Evolutionary conservation across 2,797 vertebrate species (phyloP), one percentile per base, ranked within the genome.

Genomic region (Poeciliopsis presidionis): DNA sequence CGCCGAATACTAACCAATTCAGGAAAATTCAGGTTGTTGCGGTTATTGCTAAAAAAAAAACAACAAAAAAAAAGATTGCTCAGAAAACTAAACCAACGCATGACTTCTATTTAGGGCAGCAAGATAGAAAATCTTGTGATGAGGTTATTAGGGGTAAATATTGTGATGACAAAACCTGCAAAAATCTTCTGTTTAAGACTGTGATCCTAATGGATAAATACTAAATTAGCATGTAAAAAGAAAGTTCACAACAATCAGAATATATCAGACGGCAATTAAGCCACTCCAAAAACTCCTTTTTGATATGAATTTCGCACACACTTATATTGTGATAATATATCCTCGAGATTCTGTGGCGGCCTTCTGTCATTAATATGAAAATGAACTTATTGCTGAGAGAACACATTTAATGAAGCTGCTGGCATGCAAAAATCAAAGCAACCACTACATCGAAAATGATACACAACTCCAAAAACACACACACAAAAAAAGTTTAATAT

Each of bases 11-110:
- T 41, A 30, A 36, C 28, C 1, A 14, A 78, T 70, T 77, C n/a
- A 75, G 61, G 73, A n/a, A 30, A 72, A 79, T 49, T 73, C 28
- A 63, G 41, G 36, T 76, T 78, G 76, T 51, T 49, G 53, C n/a
- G 16, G 72, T 65, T 70, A 30, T 33, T 49, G 67, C 30, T 71
- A 28, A 16, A n/a, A 51, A 20, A 18, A 6, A 49, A 49, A 51
- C 7, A 18, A 6, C 1, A 30, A 30, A 47, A 33, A 20, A n/a
- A 49, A 18, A 16, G 22, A 67, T 6, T 25, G 22, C 39, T 36
- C 20, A 65, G 1, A 61, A 74, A 55, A 73, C 9, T 11, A 73
- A 53, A 22, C 11, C 33, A 55, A 73, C 18, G 33, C 22, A 25
- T 53, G 20, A n/a, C 9, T 55, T 22, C 36, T 20, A 41, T n/a